These are phyloP conservation scores for Pachymerium ferrugineum DNA, from an alignment of 2,888 invertebrate genomes.

Conservation along the genomic window DNA sequence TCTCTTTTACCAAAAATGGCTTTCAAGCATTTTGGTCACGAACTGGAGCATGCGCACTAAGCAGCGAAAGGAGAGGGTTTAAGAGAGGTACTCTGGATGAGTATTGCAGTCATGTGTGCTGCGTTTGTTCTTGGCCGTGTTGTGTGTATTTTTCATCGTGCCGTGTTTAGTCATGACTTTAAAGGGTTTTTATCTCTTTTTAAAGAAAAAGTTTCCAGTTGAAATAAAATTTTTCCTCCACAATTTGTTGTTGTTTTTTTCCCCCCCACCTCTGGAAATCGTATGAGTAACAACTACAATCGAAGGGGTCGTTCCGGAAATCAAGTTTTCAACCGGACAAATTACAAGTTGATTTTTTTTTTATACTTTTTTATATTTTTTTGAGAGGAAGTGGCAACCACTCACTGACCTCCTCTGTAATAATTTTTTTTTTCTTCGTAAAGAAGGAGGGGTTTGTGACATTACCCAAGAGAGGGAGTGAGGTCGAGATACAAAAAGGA, in stretches of 20 bases:
- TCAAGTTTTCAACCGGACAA: not conserved
- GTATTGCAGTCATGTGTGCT: constrained; percentile 24
- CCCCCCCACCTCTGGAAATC: too few relatives aligned
- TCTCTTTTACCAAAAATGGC: not conserved
- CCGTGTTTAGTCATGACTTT: not conserved
- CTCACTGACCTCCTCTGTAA: not conserved
- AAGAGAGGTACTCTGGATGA: constrained; percentile 11
- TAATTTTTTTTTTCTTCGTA: constrained; percentile 7
- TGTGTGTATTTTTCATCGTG: not conserved
- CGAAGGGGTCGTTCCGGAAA: constrained; percentile 2
- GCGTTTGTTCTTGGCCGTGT: not conserved
- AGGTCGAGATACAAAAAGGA: constrained; percentile 24
- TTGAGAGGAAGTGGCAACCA: not conserved
- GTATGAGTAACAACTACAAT: too few relatives aligned
- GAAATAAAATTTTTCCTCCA: too few relatives aligned
- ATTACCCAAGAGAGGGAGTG: constrained; percentile 3
- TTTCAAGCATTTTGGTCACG: constrained; percentile 27
- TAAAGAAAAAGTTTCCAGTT: too few relatives aligned
- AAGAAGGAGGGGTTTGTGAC: not conserved
- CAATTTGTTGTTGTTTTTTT: not conserved
- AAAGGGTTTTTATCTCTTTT: not conserved
- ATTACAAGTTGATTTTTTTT: not conserved
- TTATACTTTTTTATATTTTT: not conserved
- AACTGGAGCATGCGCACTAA: constrained; percentile 20
- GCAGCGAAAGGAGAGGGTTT: constrained; percentile 20